Evolutionary conservation across 1,140 invertebrate genomes (phyloP), one percentile per base, ranked within the genome.

Genomic region (Penaeus japonicus): DNA sequence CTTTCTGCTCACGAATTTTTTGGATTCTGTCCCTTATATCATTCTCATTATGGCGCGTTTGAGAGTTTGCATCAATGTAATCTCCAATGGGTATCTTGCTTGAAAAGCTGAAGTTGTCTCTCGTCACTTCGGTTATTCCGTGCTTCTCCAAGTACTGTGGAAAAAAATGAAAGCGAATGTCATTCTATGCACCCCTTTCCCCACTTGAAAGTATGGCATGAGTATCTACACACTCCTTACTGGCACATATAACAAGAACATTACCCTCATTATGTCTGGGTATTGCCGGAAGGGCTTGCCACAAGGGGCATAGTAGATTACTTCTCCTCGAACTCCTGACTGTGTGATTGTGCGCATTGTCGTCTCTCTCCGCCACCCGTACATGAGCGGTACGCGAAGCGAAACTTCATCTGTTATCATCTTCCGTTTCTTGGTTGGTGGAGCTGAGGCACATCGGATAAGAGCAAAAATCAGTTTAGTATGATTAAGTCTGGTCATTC

Each of bases 51-150:
- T 89, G 86, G 22, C 85, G 80, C 30, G 65, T 59, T 53, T 87
- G 88, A 30, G 90, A 73, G 32, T 80, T 87, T 18, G 88, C 85
- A 30, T 90, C 96, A 24, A 97, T 93, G 92, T 98, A 99, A 85
- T 98, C 96, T 12, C 98, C 98, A 59, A 99, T 94, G 79, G 98
- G 94, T 0, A 96, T 94, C 87, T 96, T 95, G 53, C 97, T 96
- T 79, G 96, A 97, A 92, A 98, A 99, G 57, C 96, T 98, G 92
- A 99, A 99, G 92, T 98, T 96, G 32, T 97, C 96, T 30, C 95
- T 94, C 0, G 94, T 95, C 70, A 99, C 93, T 89, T 97, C 96
- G 1, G 24, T 93, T 30, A 94, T 94, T 87, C 95, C 95, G 92
- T 96, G 95, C 92, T 95, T 94, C 90, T 97, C 96, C 91, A 97